Conservation (phyloP, 2,797 vertebrate species). For the Triplophysa yarkandensis region DNA sequence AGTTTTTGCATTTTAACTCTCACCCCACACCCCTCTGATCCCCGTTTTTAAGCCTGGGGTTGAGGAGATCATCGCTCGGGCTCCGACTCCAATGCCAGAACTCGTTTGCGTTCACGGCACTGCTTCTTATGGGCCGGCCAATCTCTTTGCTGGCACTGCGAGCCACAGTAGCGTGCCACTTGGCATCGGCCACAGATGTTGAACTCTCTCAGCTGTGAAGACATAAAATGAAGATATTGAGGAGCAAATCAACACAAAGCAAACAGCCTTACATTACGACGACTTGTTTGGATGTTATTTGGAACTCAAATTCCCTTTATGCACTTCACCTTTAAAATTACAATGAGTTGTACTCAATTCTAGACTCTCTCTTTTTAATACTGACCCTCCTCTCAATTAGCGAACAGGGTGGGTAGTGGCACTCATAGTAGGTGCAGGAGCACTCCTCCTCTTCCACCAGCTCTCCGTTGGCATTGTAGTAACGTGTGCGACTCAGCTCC, state of each 20-base stretch:
- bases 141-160: constrained; percentile 98
- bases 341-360: background rate
- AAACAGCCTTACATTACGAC: background rate
- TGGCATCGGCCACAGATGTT: constrained; percentile 99
- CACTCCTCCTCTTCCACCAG: constrained; percentile 97
- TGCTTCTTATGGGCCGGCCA: constrained; percentile 99
- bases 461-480: constrained; percentile 97
- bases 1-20: constrained; percentile 60
- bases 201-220: constrained; percentile 88
- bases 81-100: constrained; percentile 89
- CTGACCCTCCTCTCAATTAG: constrained; percentile 96
- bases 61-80: constrained; percentile 87
- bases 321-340: background rate
- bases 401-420: constrained; percentile 97
- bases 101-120: constrained; percentile 93
- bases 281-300: background rate
- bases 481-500: constrained; percentile 92
- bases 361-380: constrained; percentile 30
- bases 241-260: background rate
- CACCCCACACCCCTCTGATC: constrained; percentile 52
- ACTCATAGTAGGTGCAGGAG: constrained; percentile 98
- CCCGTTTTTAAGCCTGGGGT: constrained; percentile 48
- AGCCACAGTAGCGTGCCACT: constrained; percentile 96
- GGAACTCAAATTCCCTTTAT: background rate
- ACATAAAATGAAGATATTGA: background rate